Evolutionary conservation across 2,113 vertebrate species (phyloP).

Genomic region (Thunnus maccoyii): DNA sequence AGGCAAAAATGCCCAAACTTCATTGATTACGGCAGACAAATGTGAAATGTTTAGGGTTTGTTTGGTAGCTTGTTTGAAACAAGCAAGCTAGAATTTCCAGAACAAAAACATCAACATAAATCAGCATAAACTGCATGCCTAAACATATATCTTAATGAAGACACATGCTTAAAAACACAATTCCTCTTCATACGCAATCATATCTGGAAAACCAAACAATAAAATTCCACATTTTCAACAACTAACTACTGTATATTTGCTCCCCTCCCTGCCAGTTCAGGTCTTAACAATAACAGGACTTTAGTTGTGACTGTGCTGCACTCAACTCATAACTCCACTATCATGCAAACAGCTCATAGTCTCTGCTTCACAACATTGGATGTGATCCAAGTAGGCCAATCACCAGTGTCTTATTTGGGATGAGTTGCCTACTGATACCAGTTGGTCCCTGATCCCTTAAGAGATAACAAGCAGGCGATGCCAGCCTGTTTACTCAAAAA

Average conservation of each 20-base stretch:
- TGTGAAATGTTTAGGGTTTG: neutral
- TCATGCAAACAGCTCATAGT: conserved; percentile 73
- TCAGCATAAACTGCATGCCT: neutral
- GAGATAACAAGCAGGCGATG: conserved; percentile 47
- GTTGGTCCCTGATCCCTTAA: conserved; percentile 38
- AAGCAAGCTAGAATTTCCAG: too few species aligned
- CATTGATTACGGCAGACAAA: neutral
- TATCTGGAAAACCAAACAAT: neutral
- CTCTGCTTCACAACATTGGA: conserved; percentile 68
- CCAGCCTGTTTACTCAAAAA: conserved; percentile 35
- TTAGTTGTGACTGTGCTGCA: conserved; percentile 15
- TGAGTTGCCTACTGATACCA: conserved; percentile 60
- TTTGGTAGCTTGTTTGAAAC: neutral
- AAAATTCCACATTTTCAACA: neutral
- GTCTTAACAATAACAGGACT: conserved; percentile 2
- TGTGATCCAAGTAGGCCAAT: conserved; percentile 76
- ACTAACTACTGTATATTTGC: neutral
- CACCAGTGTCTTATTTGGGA: conserved; percentile 65
- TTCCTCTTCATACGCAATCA: neutral
- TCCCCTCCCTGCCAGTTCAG: neutral
- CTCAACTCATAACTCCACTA: conserved; percentile 31
- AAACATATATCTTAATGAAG: neutral
- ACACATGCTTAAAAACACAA: neutral
- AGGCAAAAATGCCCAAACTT: neutral
- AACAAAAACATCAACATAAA: neutral